phyloP scores from a whole-genome alignment of 2,888 invertebrate genomes.

The Andrena haemorrhoa region DNA sequence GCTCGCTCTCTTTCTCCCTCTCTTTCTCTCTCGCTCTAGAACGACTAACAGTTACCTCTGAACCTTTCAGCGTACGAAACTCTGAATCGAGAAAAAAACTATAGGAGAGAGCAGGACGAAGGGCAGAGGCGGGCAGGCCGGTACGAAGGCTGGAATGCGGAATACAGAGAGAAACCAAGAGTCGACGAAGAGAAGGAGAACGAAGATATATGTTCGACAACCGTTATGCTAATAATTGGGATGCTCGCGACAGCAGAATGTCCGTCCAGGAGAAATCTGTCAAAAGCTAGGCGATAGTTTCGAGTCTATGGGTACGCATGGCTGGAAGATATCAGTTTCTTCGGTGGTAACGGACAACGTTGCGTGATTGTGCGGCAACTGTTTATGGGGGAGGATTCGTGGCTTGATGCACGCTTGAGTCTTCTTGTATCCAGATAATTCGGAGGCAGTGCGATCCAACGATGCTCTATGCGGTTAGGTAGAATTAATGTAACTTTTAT shows the following conservation, averaged over 20 bases:
- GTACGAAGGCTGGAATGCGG: not conserved
- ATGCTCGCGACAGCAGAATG: constrained; percentile 43
- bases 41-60: constrained; percentile 56
- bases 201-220: constrained; percentile 19
- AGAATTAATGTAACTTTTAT: constrained; percentile 82
- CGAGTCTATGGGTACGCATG: constrained; percentile 43
- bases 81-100: constrained; percentile 39
- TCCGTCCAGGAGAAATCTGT: constrained; percentile 37
- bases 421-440: constrained; percentile 70
- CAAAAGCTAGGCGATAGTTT: constrained; percentile 23
- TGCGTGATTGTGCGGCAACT: constrained; percentile 31
- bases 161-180: constrained; percentile 66
- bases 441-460: constrained; percentile 78
- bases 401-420: constrained; percentile 67
- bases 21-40: constrained; percentile 40
- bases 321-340: constrained; percentile 52
- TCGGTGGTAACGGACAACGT: constrained; percentile 39
- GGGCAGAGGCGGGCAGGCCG: not conserved
- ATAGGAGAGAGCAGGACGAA: constrained; percentile 66
- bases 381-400: constrained; percentile 47
- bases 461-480: constrained; percentile 83
- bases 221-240: constrained; percentile 21
- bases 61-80: constrained; percentile 34
- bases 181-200: constrained; percentile 64
- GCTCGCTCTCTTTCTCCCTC: constrained; percentile 24